Conservation (phyloP, 2,113 vertebrate genomes). For the Chloropsis hardwickii region DNA sequence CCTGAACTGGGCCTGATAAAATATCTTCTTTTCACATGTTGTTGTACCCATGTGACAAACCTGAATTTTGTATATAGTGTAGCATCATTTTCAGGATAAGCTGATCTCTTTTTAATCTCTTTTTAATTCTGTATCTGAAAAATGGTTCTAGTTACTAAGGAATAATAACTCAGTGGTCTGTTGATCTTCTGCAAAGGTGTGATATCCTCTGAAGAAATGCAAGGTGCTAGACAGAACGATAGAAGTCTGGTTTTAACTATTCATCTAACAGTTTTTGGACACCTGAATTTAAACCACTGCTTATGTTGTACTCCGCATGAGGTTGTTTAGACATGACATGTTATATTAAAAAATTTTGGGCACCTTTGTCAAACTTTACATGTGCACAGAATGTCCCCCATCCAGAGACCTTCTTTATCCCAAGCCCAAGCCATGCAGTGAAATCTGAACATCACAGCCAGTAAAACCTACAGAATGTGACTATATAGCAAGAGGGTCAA, state of each 20-base stretch:
- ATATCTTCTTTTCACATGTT: not conserved
- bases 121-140: conserved; percentile 5
- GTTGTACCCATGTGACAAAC: not conserved
- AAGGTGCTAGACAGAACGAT: not conserved
- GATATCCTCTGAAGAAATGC: not conserved
- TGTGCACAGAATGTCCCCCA: not conserved
- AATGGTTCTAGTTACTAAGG: not conserved
- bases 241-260: not conserved
- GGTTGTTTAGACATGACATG: not conserved
- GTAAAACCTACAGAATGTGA: not conserved
- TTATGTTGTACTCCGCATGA: not conserved
- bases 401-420: not conserved
- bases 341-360: not conserved
- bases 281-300: not conserved
- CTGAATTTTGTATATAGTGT: not conserved
- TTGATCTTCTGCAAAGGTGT: not conserved
- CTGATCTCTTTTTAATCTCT: not conserved
- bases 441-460: not conserved
- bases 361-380: not conserved
- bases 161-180: not conserved
- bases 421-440: not conserved
- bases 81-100: not conserved
- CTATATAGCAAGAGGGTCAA: not conserved
- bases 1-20: not conserved
- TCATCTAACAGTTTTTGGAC: not conserved